Evolutionary conservation across 2,888 invertebrate genomes (phyloP), one percentile per base, ranked within the genome.

Genomic region (Pocota personata): DNA sequence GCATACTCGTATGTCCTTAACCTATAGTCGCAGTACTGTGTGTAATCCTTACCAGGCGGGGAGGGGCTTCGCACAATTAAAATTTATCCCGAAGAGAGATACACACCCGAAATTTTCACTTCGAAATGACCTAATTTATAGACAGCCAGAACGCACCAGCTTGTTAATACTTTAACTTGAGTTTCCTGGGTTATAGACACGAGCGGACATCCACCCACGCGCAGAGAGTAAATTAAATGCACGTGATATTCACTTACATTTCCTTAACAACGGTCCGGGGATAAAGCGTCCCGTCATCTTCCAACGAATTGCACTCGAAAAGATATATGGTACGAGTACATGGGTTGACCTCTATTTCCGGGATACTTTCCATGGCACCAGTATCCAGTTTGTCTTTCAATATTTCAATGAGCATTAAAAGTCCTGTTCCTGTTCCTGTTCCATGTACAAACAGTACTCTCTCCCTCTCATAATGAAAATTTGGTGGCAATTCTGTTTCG

Each of bases 361-460:
- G 71, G 12, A 50, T 58, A 58, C 58, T 50, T 73, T 79, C 57
- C 64, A 75, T 71, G 57, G 57, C 73, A 40, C 52, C 57, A 58
- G 14, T 35, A 6, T 60, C 27, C 72, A 62, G 57, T 67, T 69
- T 83, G 79, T 83, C 83, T 67, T 67, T 73, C 75, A 50, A 50
- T 69, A 67, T 73, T 79, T 75, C 79, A 80, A 84, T 84, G 71
- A 80, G 75, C 84, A 84, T 80, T 80, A 69, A 84, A 80, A 80
- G 73, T 79, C 69, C 73, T 64, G 79, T 79, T 83, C 77, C 60
- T 78, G 50, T 60, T 37, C 57, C 19, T 52, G 30, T n/a, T n/a
- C n/a, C n/a, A n/a, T n/a, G n/a, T n/a, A n/a, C n/a, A n/a, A n/a
- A n/a, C n/a, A n/a, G n/a, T n/a, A 16, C 30, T 21, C 14, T 43